Conservation (phyloP, 2,888 invertebrate species). For the Mechanitis mazaeus region DNA sequence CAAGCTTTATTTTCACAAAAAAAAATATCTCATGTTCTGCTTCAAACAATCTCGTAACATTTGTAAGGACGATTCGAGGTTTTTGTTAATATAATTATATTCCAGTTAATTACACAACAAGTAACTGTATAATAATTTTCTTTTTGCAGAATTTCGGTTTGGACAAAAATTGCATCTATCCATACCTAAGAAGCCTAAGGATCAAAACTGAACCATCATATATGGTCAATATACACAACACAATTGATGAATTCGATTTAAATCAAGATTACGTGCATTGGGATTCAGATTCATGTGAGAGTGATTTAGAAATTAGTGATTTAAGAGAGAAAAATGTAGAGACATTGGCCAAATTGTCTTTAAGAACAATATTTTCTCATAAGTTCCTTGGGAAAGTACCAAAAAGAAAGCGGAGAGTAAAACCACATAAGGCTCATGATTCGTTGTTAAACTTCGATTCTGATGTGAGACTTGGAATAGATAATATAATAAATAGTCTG, state of each 20-base stretch:
- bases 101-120: neutral
- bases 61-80: too few relatives aligned
- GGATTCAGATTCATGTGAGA: slow-evolving; percentile 46
- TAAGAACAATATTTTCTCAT: slow-evolving; percentile 54
- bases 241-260: slow-evolving; percentile 38
- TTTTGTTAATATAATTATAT: too few relatives aligned
- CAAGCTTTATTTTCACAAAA: too few relatives aligned
- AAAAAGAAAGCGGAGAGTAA: slow-evolving; percentile 40
- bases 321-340: slow-evolving; percentile 33
- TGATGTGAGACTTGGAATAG: slow-evolving; percentile 36
- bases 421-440: slow-evolving; percentile 34
- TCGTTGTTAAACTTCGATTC: slow-evolving; percentile 33
- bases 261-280: slow-evolving; percentile 48
- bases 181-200: slow-evolving; percentile 38
- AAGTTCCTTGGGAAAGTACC: slow-evolving; percentile 49
- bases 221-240: slow-evolving; percentile 50
- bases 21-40: too few relatives aligned
- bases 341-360: slow-evolving; percentile 38
- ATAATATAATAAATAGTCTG: slow-evolving; percentile 45
- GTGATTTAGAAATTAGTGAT: slow-evolving; percentile 14
- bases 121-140: neutral
- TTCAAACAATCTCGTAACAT: too few relatives aligned
- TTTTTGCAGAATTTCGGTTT: slow-evolving; percentile 52
- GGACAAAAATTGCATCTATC: slow-evolving; percentile 47
- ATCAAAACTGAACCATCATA: slow-evolving; percentile 45